Conservation (phyloP, 2,888 invertebrate species). For the Spicauda simplicius region DNA sequence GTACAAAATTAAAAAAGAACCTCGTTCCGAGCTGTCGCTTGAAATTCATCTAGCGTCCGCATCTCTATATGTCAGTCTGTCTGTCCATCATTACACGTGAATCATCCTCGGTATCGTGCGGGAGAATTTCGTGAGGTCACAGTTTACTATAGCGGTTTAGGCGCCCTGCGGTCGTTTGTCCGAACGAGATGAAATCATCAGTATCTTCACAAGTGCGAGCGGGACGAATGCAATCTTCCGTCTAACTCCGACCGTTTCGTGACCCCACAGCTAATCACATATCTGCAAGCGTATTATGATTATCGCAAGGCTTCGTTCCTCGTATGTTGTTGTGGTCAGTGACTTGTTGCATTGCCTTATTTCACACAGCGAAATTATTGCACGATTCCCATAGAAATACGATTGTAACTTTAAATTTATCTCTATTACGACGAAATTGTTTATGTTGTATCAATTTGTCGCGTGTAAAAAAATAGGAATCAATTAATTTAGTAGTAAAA, state of each 20-base stretch:
- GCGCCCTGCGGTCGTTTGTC: slow-evolving; percentile 79
- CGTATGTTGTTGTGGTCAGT: slow-evolving; percentile 78
- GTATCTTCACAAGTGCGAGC: slow-evolving; percentile 51
- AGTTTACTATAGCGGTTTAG: slow-evolving; percentile 83
- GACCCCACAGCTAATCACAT: slow-evolving; percentile 83
- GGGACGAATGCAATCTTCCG: slow-evolving; percentile 64
- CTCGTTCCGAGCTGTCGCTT: slow-evolving; percentile 59
- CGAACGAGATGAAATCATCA: slow-evolving; percentile 59
- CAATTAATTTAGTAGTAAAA: slow-evolving; percentile 35
- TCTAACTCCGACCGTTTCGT: slow-evolving; percentile 81
- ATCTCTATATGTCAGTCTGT: slow-evolving; percentile 69
- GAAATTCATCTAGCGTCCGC: slow-evolving; percentile 72
- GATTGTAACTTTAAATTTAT: slow-evolving; percentile 22
- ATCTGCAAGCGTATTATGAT: slow-evolving; percentile 84
- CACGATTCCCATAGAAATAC: slow-evolving; percentile 41
- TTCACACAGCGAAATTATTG: slow-evolving; percentile 44
- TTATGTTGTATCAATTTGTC: slow-evolving; percentile 34
- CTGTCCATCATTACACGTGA: slow-evolving; percentile 78
- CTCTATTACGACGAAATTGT: slow-evolving; percentile 30
- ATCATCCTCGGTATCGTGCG: slow-evolving; percentile 77
- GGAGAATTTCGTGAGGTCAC: slow-evolving; percentile 84
- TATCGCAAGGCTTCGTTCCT: slow-evolving; percentile 78
- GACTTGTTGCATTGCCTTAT: slow-evolving; percentile 66
- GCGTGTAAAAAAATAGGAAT: slow-evolving; percentile 27
- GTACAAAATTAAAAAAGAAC: slow-evolving; percentile 48